A percentile compares a stretch with the other conserved stretches of the same genome.
Evolutionary conservation across 2,888 invertebrate species (phyloP).

Genomic region (Phytoseiulus persimilis): DNA sequence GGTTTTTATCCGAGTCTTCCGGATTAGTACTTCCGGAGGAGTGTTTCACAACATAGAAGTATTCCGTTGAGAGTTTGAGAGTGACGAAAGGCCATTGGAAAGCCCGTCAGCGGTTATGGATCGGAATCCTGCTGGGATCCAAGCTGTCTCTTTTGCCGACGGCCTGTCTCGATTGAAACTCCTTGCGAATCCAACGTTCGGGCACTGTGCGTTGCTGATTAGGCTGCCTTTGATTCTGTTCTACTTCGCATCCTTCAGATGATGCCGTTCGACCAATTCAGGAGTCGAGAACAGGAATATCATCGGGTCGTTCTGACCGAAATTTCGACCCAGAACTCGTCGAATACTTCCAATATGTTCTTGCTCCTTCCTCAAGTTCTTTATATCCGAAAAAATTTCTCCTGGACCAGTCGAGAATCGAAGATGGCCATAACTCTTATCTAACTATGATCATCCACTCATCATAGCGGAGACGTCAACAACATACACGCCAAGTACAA

Average conservation of each 20-base stretch:
- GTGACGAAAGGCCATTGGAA: not conserved
- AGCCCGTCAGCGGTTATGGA: not conserved
- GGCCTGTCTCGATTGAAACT: not conserved
- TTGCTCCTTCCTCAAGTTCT: constrained; percentile 41
- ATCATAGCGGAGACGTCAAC: not conserved
- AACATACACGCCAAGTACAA: not conserved
- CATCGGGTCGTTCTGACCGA: not conserved
- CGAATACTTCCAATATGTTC: constrained; percentile 44
- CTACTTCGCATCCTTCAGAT: not conserved
- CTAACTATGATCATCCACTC: not conserved
- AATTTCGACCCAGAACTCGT: constrained; percentile 41
- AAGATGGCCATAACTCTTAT: not conserved
- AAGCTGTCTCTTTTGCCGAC: not conserved
- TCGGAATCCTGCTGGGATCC: not conserved
- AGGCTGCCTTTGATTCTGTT: not conserved
- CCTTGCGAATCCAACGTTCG: not conserved
- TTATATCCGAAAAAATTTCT: no score
- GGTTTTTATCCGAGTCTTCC: not conserved
- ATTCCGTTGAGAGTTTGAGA: not conserved
- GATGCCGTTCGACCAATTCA: not conserved
- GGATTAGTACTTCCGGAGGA: not conserved
- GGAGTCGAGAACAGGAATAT: not conserved
- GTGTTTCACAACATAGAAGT: not conserved
- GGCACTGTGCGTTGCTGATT: not conserved
- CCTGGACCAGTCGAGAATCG: no score